These are phyloP conservation scores for Plodia interpunctella DNA, from an alignment of 1,140 invertebrate species.

Conservation along the genomic window DNA sequence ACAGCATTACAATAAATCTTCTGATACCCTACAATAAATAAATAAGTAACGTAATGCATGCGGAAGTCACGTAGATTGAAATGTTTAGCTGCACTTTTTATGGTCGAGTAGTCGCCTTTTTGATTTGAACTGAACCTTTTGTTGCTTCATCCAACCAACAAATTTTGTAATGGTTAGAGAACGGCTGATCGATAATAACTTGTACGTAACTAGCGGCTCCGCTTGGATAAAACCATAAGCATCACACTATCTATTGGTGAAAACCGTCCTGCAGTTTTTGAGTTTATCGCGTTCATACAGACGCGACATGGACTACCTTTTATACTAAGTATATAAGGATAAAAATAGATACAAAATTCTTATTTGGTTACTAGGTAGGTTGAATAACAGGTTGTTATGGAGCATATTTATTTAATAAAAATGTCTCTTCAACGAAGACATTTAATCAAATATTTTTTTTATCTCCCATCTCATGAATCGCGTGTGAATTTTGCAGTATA, in stretches of 20 bases:
- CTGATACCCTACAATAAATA: constrained; percentile 12
- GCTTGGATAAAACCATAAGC: too few species aligned
- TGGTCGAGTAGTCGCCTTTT: not conserved
- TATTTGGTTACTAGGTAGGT: too few species aligned
- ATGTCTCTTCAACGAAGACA: too few species aligned
- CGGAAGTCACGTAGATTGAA: constrained; percentile 18
- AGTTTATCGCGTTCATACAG: too few species aligned
- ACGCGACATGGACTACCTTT: too few species aligned
- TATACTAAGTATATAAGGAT: too few species aligned
- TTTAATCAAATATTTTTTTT: not conserved
- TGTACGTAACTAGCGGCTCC: not conserved
- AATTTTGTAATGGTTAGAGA: not conserved
- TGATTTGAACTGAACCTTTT: not conserved
- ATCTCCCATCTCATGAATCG: not conserved
- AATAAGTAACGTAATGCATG: constrained; percentile 5
- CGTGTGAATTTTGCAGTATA: not conserved
- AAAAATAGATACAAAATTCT: too few species aligned
- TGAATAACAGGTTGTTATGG: too few species aligned
- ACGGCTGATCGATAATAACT: not conserved
- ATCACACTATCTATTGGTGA: too few species aligned
- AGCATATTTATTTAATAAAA: too few species aligned
- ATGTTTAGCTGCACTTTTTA: not conserved
- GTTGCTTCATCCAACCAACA: not conserved
- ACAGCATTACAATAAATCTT: not conserved
- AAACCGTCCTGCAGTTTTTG: too few species aligned